Base-by-base conservation (phyloP, 2,797 vertebrate genomes). In the Falco biarmicus region DNA sequence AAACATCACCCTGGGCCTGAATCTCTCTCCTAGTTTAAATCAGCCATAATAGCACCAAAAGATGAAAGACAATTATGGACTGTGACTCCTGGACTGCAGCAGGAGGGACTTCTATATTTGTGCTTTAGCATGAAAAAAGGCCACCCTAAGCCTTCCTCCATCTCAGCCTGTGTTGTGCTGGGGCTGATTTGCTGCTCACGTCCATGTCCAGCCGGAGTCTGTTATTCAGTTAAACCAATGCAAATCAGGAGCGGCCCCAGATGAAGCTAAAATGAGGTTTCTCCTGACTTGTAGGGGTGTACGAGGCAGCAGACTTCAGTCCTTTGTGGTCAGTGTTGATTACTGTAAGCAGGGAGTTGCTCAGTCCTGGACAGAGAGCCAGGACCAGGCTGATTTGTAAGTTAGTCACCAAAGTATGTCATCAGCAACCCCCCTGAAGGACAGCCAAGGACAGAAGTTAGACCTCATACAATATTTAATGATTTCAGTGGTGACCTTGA, bases 171-270 rank as follows among this genome's bases (percentile, higher is more conserved):
- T 24, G 20, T 12, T 37, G 26, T 28, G 14, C 43, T 54, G 56
- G 45, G 56, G 41, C 39, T 90, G 63, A 63, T 92, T 86, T 91
- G 50, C 47, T 89, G 39, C 16, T 93, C 4, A 1, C 1, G 4
- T 69, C 82, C 84, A 69, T 86, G 90, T 95, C 82, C 76, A 96
- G 75, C 1, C 69, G 59, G 78, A 91, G 82, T 81, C 84, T 95
- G 90, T 95, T 96, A 95, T 93, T 95, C 90, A 75, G 92, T 96
- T 96, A 96, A 95, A 94, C 87, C 87, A 93, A 95, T 96, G 95
- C 93, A 97, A 97, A 97, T 96, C 73, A 96, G 79, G 31, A 94
- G 29, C 76, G 74, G 92, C 34, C 89, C 65, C 59, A 64, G 74
- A 68, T 18, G 65, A 89, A 93, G 68, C 2, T 51, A 31, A 43